These are phyloP conservation scores for Laspeyria flexula DNA, from an alignment of 2,888 invertebrate genomes.

Conservation along the genomic window DNA sequence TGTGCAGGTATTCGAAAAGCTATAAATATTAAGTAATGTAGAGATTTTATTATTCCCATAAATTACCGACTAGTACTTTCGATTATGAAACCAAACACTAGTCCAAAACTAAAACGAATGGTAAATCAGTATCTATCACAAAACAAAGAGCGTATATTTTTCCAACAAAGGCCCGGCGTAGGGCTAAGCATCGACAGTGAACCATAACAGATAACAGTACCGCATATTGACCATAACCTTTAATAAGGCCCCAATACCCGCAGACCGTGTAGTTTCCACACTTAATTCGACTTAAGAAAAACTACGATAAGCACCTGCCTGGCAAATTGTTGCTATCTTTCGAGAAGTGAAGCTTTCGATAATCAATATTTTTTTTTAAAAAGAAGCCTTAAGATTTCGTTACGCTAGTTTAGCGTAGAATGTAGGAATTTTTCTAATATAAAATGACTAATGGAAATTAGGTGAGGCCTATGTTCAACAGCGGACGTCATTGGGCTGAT, in stretches of 20 bases:
- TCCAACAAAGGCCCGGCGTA: conserved; percentile 31
- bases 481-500: too few species aligned
- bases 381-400: too few species aligned
- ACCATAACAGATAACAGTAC: conserved; percentile 58
- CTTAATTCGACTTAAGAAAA: conserved; percentile 48
- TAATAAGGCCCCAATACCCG: conserved; percentile 54
- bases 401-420: too few species aligned
- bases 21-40: too few species aligned
- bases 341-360: background rate
- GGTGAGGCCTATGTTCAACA: too few species aligned
- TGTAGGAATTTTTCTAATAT: too few species aligned
- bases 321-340: background rate
- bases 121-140: too few species aligned
- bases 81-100: background rate
- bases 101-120: background rate
- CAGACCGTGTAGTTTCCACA: conserved; percentile 51
- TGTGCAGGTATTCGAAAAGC: too few species aligned
- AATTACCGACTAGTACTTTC: too few species aligned
- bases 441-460: too few species aligned
- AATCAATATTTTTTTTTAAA: too few species aligned
- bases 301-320: conserved; percentile 21
- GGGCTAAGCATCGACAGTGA: conserved; percentile 32
- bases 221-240: conserved; percentile 63
- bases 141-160: conserved; percentile 30
- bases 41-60: too few species aligned